These are phyloP conservation scores for Chrysogorgia sp. DNA, from an alignment of 92 coral and sea anemone genomes.

Conservation along the genomic window DNA sequence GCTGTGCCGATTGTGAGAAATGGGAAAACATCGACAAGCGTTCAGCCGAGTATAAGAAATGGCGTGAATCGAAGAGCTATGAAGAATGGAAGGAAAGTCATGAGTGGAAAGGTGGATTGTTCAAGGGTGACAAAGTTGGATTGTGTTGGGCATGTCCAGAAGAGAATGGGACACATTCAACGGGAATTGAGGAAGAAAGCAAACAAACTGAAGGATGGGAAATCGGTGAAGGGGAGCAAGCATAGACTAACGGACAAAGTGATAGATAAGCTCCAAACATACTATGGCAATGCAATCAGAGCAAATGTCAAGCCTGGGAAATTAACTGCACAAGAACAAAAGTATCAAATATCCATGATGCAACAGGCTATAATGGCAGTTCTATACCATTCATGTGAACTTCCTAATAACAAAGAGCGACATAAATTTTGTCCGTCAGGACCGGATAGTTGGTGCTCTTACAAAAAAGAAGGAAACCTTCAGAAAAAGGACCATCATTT, in stretches of 20 bases:
- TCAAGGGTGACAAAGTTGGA: slow-evolving; percentile 25
- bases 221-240: slow-evolving; percentile 37
- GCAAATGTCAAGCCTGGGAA: slow-evolving; percentile 7
- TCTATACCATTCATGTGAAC: slow-evolving; percentile 33
- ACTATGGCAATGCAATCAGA: slow-evolving; percentile 42
- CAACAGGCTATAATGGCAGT: slow-evolving; percentile 40
- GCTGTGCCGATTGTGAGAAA: slow-evolving; percentile 47
- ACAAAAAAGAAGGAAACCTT: background rate
- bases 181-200: slow-evolving; percentile 37
- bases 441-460: slow-evolving; percentile 21
- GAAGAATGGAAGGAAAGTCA: slow-evolving; percentile 21
- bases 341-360: slow-evolving; percentile 4
- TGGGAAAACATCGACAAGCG: slow-evolving; percentile 48
- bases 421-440: slow-evolving; percentile 36
- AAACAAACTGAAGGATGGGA: slow-evolving; percentile 44
- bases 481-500: slow-evolving; percentile 12
- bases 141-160: too few relatives aligned
- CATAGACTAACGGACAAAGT: too few relatives aligned
- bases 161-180: slow-evolving; percentile 38
- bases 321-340: slow-evolving; percentile 14
- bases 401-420: slow-evolving; percentile 5
- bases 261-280: background rate
- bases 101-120: slow-evolving; percentile 10
- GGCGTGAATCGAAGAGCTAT: slow-evolving; percentile 36
- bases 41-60: slow-evolving; percentile 21